phyloP scores from a whole-genome alignment of 2,797 vertebrate species.

The Dermochelys coriacea region DNA sequence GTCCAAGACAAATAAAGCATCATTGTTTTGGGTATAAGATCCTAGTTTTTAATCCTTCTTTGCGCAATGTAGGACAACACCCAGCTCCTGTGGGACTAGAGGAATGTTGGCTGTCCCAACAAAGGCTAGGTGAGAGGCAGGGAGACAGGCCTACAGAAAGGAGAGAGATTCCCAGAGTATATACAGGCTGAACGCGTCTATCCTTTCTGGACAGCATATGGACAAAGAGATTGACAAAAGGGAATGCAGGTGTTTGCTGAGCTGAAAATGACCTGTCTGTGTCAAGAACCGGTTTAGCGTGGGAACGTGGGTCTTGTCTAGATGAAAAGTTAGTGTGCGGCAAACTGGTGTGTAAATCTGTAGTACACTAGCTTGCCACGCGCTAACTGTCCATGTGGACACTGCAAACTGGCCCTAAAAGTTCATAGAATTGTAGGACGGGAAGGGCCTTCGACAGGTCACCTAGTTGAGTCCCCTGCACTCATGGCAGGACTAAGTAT shows the following conservation, averaged over 20 bases:
- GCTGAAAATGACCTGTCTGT: background rate
- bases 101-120: constrained; percentile 66
- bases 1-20: constrained; percentile 70
- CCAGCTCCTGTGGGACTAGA: constrained; percentile 54
- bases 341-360: background rate
- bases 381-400: background rate
- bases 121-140: constrained; percentile 67
- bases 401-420: background rate
- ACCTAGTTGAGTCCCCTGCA: too few species aligned
- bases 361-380: background rate
- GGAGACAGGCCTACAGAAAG: constrained; percentile 62
- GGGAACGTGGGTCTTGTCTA: background rate
- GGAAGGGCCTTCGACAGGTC: too few species aligned
- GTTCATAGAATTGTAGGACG: background rate
- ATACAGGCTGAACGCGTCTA: constrained; percentile 28
- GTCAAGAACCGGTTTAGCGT: rapidly evolving
- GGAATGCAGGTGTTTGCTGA: background rate
- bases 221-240: background rate
- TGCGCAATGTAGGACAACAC: constrained; percentile 68
- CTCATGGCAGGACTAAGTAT: too few species aligned
- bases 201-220: constrained; percentile 22
- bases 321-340: background rate
- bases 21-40: constrained; percentile 66
- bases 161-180: constrained; percentile 33
- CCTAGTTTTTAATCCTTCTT: constrained; percentile 65